A percentile compares a stretch with the other conserved stretches of the same genome.
Evolutionary conservation across 2,797 vertebrate genomes (phyloP).

Genomic region (Distichodus sexfasciatus): DNA sequence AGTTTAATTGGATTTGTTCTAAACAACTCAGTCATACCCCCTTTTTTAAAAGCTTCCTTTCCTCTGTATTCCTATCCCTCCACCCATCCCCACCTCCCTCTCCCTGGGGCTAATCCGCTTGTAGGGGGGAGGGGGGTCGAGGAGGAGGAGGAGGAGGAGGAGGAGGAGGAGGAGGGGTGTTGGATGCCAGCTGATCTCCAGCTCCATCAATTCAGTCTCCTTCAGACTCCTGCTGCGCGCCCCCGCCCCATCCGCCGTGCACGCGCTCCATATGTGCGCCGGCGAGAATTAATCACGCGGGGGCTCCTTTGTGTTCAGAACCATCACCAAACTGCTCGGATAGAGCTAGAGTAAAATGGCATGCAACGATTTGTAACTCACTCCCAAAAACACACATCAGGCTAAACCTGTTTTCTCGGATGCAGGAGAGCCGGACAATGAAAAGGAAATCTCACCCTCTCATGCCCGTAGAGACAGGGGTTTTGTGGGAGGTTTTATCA

Average conservation of each 20-base stretch:
- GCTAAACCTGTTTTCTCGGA: no score
- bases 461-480: no score
- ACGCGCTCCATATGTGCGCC: constrained; percentile 10
- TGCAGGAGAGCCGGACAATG: no score
- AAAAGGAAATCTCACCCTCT: no score
- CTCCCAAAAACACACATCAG: not conserved
- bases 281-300: constrained; percentile 6
- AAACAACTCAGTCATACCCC: constrained; percentile 28
- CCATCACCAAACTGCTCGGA: not conserved
- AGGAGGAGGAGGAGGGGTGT: no score
- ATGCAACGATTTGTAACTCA: no score
- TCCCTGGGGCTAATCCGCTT: no score
- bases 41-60: not conserved
- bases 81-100: constrained; percentile 16
- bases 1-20: constrained; percentile 57
- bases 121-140: no score
- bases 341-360: no score
- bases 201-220: no score
- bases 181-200: constrained; percentile 52
- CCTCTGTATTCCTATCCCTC: not conserved
- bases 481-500: no score
- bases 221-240: constrained; percentile 47
- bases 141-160: no score
- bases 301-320: constrained; percentile 61
- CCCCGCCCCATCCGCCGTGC: constrained; percentile 7